A percentile compares a stretch with the other conserved stretches of the same genome.
phyloP scores from a whole-genome alignment of 1,140 invertebrate species.

The Spodoptera litura region DNA sequence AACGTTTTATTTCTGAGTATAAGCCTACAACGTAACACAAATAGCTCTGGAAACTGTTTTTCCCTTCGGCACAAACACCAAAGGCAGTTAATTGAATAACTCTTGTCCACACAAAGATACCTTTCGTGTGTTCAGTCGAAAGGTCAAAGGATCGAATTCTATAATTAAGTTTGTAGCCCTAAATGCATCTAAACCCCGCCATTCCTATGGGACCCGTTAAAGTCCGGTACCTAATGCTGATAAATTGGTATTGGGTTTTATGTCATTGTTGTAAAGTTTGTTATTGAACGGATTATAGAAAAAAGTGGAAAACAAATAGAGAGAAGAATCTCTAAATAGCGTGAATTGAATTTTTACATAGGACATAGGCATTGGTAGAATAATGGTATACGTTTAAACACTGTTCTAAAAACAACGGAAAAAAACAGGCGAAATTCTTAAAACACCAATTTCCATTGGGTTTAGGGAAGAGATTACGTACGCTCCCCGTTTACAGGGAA shows the following conservation, averaged over 20 bases:
- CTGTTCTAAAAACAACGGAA: no score
- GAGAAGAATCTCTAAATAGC: no score
- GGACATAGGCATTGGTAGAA: no score
- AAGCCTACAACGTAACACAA: no score
- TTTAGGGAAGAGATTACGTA: no score
- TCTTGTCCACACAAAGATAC: slow-evolving; percentile 7
- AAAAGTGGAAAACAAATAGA: background rate
- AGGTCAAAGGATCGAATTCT: slow-evolving; percentile 10
- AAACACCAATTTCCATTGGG: no score
- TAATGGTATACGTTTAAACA: no score
- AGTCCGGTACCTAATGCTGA: background rate
- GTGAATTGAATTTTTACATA: no score
- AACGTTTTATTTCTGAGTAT: no score
- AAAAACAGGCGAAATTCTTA: no score
- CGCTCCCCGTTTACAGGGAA: no score
- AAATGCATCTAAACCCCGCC: background rate
- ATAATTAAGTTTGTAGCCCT: slow-evolving; percentile 11
- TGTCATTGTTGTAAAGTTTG: background rate
- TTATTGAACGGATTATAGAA: background rate
- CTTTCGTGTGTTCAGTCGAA: background rate
- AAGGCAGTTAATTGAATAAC: slow-evolving; percentile 4
- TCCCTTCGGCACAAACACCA: background rate
- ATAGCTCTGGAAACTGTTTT: background rate
- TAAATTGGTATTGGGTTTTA: background rate
- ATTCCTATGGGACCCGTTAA: background rate